Conservation (phyloP, 2,797 vertebrate genomes). For the Squalus acanthias region DNA sequence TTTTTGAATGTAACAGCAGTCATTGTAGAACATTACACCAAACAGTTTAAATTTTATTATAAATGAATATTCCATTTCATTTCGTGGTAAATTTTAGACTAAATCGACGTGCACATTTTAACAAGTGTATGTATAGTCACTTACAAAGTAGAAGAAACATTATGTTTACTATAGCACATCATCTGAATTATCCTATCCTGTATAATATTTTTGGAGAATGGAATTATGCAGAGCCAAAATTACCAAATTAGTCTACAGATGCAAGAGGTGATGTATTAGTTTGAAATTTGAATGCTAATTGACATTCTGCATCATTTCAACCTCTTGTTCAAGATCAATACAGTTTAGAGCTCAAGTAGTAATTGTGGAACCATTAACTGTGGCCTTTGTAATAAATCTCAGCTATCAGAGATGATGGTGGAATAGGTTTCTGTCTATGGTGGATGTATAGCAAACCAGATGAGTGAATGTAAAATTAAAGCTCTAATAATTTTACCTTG, state of each 20-base stretch:
- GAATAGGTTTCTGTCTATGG: neutral
- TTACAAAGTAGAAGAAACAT: neutral
- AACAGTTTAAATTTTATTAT: neutral
- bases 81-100: neutral
- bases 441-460: neutral
- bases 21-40: neutral
- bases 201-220: neutral
- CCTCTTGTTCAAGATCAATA: neutral
- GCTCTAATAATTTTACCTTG: neutral
- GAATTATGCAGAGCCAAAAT: neutral
- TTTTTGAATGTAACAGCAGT: neutral
- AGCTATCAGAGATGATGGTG: neutral
- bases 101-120: neutral
- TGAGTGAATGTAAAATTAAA: neutral
- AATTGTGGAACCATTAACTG: neutral
- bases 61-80: neutral
- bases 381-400: neutral
- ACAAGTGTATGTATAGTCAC: neutral
- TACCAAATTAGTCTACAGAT: neutral
- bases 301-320: slow-evolving; percentile 10
- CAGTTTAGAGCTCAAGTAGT: neutral
- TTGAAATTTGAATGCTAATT: neutral
- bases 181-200: neutral
- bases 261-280: neutral
- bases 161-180: neutral